Evolutionary conservation across 2,888 invertebrate genomes (phyloP), one percentile per base, ranked within the genome.

Genomic region (Artemia sinica): DNA sequence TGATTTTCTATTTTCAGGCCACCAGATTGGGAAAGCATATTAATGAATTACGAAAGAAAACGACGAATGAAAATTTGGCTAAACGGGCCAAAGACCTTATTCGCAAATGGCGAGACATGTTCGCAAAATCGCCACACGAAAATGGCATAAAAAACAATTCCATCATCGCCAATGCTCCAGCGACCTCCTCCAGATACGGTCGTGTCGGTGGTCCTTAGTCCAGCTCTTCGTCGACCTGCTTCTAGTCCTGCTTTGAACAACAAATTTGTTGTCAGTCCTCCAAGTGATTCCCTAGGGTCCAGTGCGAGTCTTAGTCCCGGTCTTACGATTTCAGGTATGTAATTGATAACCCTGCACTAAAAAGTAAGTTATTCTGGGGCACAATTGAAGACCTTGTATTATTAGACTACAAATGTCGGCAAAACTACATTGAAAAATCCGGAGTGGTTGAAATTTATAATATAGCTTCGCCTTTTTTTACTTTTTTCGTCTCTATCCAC

Each of bases 81-180:
- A 86, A 88, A 75, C 84, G 73, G 90, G 92, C 70, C n/a, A n/a
- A 95, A 94, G 89, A 89, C 77, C 82, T 95, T 77, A 86, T 95
- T 70, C 91, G 91, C 75, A 84, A 87, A 79, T 95, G 95, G 95
- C 86, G 94, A 75, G 88, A 87, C 85, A 89, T 79, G 85, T 93
- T 2, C n/a, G n/a, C n/a, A n/a, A n/a, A n/a, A n/a, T n/a, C n/a
- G n/a, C n/a, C n/a, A n/a, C n/a, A n/a, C n/a, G n/a, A n/a, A n/a
- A n/a, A n/a, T n/a, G n/a, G n/a, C n/a, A n/a, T n/a, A n/a, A n/a
- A n/a, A n/a, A n/a, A n/a, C n/a, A n/a, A n/a, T n/a, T n/a, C n/a
- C n/a, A n/a, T 10, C 66, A 12, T 65, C 11, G 14, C 66, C 66
- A 11, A 12, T 41, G 66, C 11, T 11, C 13, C 11, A 14, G 13